Percentiles rank a stretch among this genome's conserved stretches.
phyloP scores from a whole-genome alignment of 2,113 vertebrate species.

The Gymnorhina tibicen region DNA sequence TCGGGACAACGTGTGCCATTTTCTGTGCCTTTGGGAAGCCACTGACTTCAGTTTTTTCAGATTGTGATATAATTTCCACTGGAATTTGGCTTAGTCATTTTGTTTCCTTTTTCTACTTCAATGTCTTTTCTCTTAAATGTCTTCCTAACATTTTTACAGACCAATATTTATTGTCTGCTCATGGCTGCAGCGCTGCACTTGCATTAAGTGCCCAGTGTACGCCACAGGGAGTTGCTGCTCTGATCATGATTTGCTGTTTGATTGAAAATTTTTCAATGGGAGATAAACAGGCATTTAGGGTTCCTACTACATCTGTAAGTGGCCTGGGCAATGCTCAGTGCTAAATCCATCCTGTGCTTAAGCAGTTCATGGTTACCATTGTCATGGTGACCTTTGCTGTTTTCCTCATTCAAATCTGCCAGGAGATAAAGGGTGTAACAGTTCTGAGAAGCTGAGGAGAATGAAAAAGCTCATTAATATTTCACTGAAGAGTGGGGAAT shows the following conservation, averaged over 20 bases:
- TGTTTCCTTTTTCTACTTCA: neutral
- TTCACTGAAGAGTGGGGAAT: neutral
- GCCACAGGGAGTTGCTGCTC: neutral
- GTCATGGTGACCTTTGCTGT: conserved; percentile 7
- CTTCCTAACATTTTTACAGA: neutral
- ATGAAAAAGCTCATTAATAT: neutral
- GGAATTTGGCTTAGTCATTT: neutral
- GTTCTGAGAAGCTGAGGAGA: neutral
- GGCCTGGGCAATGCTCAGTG: neutral
- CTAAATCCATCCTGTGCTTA: neutral
- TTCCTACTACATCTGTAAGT: neutral
- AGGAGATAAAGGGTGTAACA: neutral
- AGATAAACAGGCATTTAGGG: neutral
- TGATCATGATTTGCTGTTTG: neutral
- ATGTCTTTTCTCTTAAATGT: neutral
- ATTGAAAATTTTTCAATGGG: neutral
- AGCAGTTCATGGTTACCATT: neutral
- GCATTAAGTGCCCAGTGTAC: neutral
- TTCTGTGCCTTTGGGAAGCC: neutral
- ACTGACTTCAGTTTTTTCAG: neutral
- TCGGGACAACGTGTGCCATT: neutral
- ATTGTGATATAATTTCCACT: neutral
- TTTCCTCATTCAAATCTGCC: neutral
- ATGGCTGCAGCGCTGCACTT: neutral
- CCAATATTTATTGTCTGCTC: neutral